phyloP scores from a whole-genome alignment of 2,888 invertebrate species.

The Diachrysia chrysitis region DNA sequence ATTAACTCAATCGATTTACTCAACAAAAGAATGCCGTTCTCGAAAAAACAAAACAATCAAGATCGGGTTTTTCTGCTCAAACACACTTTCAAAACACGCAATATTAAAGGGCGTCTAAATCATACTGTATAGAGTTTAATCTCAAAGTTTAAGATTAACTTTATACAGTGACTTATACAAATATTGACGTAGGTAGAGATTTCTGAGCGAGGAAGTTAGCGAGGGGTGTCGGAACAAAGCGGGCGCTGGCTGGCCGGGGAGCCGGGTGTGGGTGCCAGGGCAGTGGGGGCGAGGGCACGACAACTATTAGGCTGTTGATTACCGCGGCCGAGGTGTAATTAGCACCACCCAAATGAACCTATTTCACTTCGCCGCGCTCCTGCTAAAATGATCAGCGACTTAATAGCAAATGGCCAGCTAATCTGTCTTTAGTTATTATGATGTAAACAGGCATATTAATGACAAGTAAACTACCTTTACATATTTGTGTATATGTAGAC shows the following conservation, averaged over 20 bases:
- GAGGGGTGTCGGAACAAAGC: slow-evolving; percentile 62
- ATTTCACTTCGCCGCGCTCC: slow-evolving; percentile 75
- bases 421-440: slow-evolving; percentile 30
- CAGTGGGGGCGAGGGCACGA: slow-evolving; percentile 64
- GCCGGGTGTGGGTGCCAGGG: slow-evolving; percentile 51
- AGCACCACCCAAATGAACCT: slow-evolving; percentile 84
- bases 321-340: slow-evolving; percentile 79
- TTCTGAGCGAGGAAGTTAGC: slow-evolving; percentile 60
- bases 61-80: slow-evolving; percentile 31
- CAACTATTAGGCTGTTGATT: slow-evolving; percentile 82
- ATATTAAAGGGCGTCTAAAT: slow-evolving; percentile 44
- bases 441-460: slow-evolving; percentile 9
- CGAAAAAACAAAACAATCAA: slow-evolving; percentile 52
- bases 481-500: background rate
- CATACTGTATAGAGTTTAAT: slow-evolving; percentile 37
- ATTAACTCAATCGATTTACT: slow-evolving; percentile 64
- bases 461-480: too few relatives aligned
- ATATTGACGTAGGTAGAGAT: slow-evolving; percentile 56
- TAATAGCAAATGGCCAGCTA: slow-evolving; percentile 67
- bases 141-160: slow-evolving; percentile 55
- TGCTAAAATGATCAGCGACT: slow-evolving; percentile 70
- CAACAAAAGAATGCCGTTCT: slow-evolving; percentile 52
- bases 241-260: slow-evolving; percentile 38
- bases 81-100: slow-evolving; percentile 20
- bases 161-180: slow-evolving; percentile 44